Percentiles rank a stretch among this genome's conserved stretches.
phyloP scores from a whole-genome alignment of 1,140 invertebrate genomes.

The Amyelois transitella region DNA sequence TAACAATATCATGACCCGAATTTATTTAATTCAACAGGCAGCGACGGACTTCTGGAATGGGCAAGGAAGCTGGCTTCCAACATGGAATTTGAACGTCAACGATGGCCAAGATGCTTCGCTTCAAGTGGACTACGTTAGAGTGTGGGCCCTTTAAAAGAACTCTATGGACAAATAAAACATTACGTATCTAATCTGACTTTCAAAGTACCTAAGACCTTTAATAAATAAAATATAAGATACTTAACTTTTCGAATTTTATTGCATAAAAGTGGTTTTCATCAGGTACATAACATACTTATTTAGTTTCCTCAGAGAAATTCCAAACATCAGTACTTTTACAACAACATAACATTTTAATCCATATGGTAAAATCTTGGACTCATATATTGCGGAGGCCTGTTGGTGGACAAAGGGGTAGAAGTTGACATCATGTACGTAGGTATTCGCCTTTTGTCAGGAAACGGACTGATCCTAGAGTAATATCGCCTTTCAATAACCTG shows the following conservation, averaged over 20 bases:
- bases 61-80: slow-evolving; percentile 44
- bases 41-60: slow-evolving; percentile 60
- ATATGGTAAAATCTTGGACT: slow-evolving; percentile 77
- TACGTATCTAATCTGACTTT: too few relatives aligned
- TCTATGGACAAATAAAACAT: background rate
- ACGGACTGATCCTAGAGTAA: slow-evolving; percentile 74
- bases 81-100: slow-evolving; percentile 54
- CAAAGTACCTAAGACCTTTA: background rate
- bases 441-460: slow-evolving; percentile 71
- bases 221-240: background rate
- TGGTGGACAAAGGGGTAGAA: slow-evolving; percentile 51
- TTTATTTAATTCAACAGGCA: slow-evolving; percentile 29
- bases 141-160: slow-evolving; percentile 57
- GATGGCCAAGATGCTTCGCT: slow-evolving; percentile 56
- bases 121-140: slow-evolving; percentile 64
- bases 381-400: slow-evolving; percentile 47
- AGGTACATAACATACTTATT: background rate
- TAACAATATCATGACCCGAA: too few relatives aligned
- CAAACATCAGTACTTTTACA: background rate
- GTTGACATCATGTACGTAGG: slow-evolving; percentile 67
- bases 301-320: background rate
- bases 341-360: slow-evolving; percentile 45
- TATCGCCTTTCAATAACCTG: slow-evolving; percentile 83
- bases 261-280: background rate
- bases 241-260: background rate